These are phyloP conservation scores for Oscheius onirici DNA, from an alignment of 2,888 invertebrate species.

Conservation along the genomic window DNA sequence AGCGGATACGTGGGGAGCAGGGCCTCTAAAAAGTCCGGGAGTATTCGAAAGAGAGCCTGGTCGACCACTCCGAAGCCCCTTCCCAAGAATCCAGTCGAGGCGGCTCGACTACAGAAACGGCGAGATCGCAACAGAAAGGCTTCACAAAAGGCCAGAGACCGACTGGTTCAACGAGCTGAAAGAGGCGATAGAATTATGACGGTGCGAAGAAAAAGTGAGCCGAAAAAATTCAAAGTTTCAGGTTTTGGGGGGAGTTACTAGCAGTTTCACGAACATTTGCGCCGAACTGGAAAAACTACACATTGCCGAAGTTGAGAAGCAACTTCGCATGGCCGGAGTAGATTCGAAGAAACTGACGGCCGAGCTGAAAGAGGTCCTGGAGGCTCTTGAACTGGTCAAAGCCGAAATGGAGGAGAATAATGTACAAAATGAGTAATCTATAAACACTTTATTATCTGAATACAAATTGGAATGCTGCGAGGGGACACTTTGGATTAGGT, in stretches of 20 bases:
- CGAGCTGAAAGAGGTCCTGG: not conserved
- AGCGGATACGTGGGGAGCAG: not conserved
- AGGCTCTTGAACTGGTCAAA: not conserved
- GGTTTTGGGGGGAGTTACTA: not conserved
- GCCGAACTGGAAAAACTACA: conserved; percentile 7
- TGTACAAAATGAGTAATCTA: not conserved
- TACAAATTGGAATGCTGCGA: conserved; percentile 1
- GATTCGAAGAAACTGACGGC: not conserved
- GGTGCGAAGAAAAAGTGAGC: not conserved
- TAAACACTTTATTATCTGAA: conserved; percentile 1
- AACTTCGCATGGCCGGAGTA: not conserved
- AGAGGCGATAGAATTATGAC: not conserved
- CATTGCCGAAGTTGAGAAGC: not conserved
- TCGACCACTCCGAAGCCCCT: not conserved
- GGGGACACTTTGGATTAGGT: not conserved
- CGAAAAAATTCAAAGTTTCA: not conserved
- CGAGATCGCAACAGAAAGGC: not conserved
- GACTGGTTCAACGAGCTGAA: not conserved
- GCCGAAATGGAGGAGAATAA: not conserved
- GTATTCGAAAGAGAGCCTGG: not conserved
- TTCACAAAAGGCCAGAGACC: not conserved
- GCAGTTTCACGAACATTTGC: not conserved
- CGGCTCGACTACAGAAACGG: not conserved
- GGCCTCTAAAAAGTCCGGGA: not conserved
- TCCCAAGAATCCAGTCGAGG: not conserved